Base-by-base conservation (phyloP, 2,797 vertebrate species). In the Darevskia mixta region DNA sequence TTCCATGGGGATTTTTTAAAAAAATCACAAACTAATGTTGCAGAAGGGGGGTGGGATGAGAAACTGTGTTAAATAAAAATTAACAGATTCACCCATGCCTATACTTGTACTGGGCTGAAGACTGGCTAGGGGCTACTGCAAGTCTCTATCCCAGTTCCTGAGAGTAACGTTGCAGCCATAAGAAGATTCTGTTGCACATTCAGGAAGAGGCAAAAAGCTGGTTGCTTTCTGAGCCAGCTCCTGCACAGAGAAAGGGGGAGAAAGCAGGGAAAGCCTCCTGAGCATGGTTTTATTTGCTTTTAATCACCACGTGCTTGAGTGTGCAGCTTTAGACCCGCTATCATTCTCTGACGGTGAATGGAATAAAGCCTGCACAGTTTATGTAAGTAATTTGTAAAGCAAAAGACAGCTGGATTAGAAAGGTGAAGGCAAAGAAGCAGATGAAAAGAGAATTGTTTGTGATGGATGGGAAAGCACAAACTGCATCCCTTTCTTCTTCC, bases 321-420 rank as follows among this genome's bases (percentile, higher is more conserved):
- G 29, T 64, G 35, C 29, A 80, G 83, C 76, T 82, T 69, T 64
- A 81, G 77, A 45, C 77, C 67, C 41, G 23, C 49, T 41, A 8
- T 67, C 0, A 1, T 27, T 82, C 75, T 88, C 79, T 77, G 0
- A 79, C 85, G 81, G 83, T 86, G 88, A 89, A 93, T 85, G 72
- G 82, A 92, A 89, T n/a, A 89, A 85, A 86, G 89, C 69, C 71
- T 38, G 83, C 43, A 84, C 89, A 88, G 89, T 55, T 71, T 29
- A 41, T 27, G 45, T 86, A 91, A 91, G 92, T 89, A 87, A 92
- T 93, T 93, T 91, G 86, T 90, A 93, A 95, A 88, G 91, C 88
- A 94, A 87, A 71, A 93, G 90, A 92, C 92, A 94, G 91, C 91
- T 90, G 91, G 90, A 93, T 93, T 94, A 92, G 91, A 93, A 93